Evolutionary conservation across 2,113 vertebrate species (phyloP).

Genomic region (Lepisosteus osseus): DNA sequence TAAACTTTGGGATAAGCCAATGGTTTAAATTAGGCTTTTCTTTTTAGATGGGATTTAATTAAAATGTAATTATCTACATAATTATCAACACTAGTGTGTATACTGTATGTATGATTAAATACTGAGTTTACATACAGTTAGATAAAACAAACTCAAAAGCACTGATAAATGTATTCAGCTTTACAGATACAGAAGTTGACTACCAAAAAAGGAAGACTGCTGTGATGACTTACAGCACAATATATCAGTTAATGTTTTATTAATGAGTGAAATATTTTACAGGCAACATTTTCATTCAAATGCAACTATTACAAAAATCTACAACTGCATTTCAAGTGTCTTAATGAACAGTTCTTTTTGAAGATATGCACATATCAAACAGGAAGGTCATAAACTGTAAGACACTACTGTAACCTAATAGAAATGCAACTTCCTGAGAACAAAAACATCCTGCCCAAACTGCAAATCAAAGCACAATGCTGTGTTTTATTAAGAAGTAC

Average conservation of each 20-base stretch:
- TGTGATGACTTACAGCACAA: neutral
- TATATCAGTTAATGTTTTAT: neutral
- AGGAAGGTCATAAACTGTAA: neutral
- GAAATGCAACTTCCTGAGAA: neutral
- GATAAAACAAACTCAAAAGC: no score
- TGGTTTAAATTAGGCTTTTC: no score
- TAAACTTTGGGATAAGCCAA: no score
- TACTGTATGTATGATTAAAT: no score
- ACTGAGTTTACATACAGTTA: no score
- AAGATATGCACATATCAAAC: neutral
- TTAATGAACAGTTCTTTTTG: neutral
- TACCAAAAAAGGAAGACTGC: no score
- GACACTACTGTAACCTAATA: conserved; percentile 2
- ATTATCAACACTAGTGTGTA: no score
- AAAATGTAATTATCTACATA: no score
- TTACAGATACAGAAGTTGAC: no score
- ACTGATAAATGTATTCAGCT: no score
- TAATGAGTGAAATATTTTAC: conserved; percentile 1
- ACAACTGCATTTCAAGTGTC: neutral
- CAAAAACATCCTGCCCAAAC: neutral
- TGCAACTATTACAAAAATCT: neutral
- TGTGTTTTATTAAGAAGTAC: neutral
- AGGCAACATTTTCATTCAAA: neutral
- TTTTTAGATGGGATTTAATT: no score
- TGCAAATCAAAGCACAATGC: neutral